These are phyloP conservation scores for Orchestes rusci DNA, from an alignment of 2,888 invertebrate species.

Conservation along the genomic window DNA sequence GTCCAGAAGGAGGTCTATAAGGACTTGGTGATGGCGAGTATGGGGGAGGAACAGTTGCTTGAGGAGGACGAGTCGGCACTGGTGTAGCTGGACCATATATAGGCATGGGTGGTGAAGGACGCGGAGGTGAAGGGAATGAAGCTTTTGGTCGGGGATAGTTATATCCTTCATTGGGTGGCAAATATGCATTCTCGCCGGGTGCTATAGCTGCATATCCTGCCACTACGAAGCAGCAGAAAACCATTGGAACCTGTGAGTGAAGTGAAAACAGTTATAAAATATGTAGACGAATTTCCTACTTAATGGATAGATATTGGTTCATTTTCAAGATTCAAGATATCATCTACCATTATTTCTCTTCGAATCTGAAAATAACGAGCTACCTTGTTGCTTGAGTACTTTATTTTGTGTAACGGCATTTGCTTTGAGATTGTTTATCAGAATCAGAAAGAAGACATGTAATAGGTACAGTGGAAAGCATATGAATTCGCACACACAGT, in stretches of 20 bases:
- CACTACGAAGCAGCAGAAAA: slow-evolving; percentile 45
- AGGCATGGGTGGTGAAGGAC: slow-evolving; percentile 23
- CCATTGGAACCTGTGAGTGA: slow-evolving; percentile 52
- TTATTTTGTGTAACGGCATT: no score
- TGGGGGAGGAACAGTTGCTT: slow-evolving; percentile 11
- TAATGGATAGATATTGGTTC: no score
- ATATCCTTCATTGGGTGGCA: slow-evolving; percentile 65
- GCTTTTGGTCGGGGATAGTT: slow-evolving; percentile 61
- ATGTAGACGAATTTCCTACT: not conserved
- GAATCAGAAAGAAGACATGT: no score
- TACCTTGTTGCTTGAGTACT: no score
- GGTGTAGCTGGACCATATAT: slow-evolving; percentile 24
- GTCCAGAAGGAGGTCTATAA: slow-evolving; percentile 22
- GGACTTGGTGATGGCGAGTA: slow-evolving; percentile 15
- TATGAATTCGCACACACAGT: no score
- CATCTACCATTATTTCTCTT: no score
- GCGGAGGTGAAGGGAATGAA: slow-evolving; percentile 44
- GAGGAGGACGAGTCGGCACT: slow-evolving; percentile 27
- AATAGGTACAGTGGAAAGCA: no score
- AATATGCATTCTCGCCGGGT: slow-evolving; percentile 66
- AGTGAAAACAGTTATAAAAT: no score
- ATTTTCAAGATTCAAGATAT: no score
- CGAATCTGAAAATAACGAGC: no score
- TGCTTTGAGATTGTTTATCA: no score
- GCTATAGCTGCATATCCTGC: slow-evolving; percentile 48